Evolutionary conservation across 2,797 vertebrate genomes (phyloP), one percentile per base, ranked within the genome.

Genomic region (Cossypha caffra): DNA sequence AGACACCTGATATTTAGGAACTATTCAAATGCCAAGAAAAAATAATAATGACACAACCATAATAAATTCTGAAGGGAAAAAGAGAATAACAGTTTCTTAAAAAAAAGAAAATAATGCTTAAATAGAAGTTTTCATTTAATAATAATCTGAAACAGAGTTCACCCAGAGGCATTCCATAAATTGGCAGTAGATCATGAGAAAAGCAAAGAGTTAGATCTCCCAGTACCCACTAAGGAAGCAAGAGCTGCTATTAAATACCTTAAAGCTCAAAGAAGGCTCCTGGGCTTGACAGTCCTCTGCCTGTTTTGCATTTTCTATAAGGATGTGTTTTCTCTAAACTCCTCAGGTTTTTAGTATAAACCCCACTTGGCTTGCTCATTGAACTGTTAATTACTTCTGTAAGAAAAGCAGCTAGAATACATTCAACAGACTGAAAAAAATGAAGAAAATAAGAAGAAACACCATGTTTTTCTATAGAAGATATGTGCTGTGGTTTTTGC

Each of bases 231-330:
- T 81, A 81, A 84, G 87, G 76, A 91, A 94, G 81, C 11, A 80
- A 80, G 37, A 91, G 61, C 14, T 64, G 57, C 38, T 90, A 28
- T 72, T 94, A 90, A 91, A 93, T 91, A 85, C 75, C 64, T 91
- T 80, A 90, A 90, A 88, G 47, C 66, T 93, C 57, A 28, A 51
- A 66, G 92, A 91, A 67, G 35, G 16, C 88, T 88, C 55, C 50
- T 82, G 79, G 45, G 94, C 18, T 73, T 95, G 67, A 74, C 10
- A 63, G 73, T 69, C 63, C 33, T 83, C 50, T 86, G 25, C 31
- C 48, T 86, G 25, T 47, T 96, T 90, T 91, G 59, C 91, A 86
- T 95, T 95, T 89, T 57, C 33, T 91, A 15, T 59, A 52, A 95
- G 77, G 14, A 52, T 73, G n/a, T 58, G 10, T 61, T 88, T 74